Evolutionary conservation across 2,888 invertebrate species (phyloP), one percentile per base, ranked within the genome.

Genomic region (Itoplectis maculator): DNA sequence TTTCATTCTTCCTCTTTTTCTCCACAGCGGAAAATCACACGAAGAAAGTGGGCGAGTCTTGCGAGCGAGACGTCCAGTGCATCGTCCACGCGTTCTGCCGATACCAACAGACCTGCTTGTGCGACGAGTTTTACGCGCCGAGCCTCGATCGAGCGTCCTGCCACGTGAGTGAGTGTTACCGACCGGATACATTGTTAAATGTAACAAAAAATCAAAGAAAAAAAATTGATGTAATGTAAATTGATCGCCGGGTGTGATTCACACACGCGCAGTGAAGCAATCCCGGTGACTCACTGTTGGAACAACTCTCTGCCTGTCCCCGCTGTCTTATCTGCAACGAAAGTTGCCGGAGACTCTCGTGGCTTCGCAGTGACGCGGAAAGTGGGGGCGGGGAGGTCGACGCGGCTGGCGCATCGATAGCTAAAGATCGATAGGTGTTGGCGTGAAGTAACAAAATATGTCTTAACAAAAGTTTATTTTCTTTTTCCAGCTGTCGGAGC

Each of bases 51-150:
- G 86, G 83, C 0, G 87, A 87, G 8, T n/a, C 37, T 6, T 90
- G 90, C 80, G 70, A 83, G n/a, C 85, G 88, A 51, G 90, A 90
- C 54, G 15, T 74, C 9, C 81, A 90, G 54, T 90, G 90, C 74
- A 88, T 90, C 20, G 3, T 68, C 1, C 56, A 89, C 23, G 87
- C 89, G 6, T 90, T 84, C 63, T 90, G 90, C 18, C 82, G 87
- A 7, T 66, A 49, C 4, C 90, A 90, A 73, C 69, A 37, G 13
- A 86, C 75, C 2, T 90, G 90, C 37, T 35, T 80, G 0, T 90
- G 90, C 79, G 88, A 90, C 11, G 81, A 83, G 2, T 85, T 81
- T 72, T 88, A 88, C 7, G 74, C 88, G 3, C 89, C 88, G 2
- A 84, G 79, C 49, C 68, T 82, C 4, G 89, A 90, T 23, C 82